phyloP scores from a whole-genome alignment of 23 tunicate species.

The Styela clava region DNA sequence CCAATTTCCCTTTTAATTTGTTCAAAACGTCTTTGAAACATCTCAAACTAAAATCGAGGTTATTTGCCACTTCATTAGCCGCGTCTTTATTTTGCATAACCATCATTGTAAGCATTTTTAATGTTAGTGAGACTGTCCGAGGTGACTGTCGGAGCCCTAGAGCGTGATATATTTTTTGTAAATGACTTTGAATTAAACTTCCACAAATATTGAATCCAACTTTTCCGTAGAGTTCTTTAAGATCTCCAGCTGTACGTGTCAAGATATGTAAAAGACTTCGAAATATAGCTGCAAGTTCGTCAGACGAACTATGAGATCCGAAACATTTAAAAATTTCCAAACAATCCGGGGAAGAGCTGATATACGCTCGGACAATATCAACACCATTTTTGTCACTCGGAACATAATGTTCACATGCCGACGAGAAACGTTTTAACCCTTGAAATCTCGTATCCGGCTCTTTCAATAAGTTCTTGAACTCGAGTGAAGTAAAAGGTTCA shows the following conservation, averaged over 20 bases:
- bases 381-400: not conserved
- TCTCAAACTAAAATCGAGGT: constrained; percentile 37
- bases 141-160: constrained; percentile 37
- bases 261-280: constrained; percentile 19
- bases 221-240: constrained; percentile 19
- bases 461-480: constrained; percentile 16
- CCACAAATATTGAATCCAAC: constrained; percentile 35
- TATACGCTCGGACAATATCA: constrained; percentile 43
- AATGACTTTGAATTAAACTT: constrained; percentile 30
- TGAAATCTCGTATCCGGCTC: constrained; percentile 5
- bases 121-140: constrained; percentile 9
- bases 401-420: constrained; percentile 21
- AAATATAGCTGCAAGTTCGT: constrained; percentile 23
- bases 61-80: constrained; percentile 44
- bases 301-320: constrained; percentile 17
- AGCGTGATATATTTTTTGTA: constrained; percentile 38
- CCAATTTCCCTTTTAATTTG: constrained; percentile 17
- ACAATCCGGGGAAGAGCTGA: constrained; percentile 40
- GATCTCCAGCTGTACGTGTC: constrained; percentile 41
- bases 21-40: constrained; percentile 29
- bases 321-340: constrained; percentile 42
- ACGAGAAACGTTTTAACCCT: constrained; percentile 31
- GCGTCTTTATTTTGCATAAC: constrained; percentile 52
- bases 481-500: constrained; percentile 19
- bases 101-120: constrained; percentile 40